Evolutionary conservation across 2,797 vertebrate genomes (phyloP), one percentile per base, ranked within the genome.

Genomic region (Epinephelus coioides): DNA sequence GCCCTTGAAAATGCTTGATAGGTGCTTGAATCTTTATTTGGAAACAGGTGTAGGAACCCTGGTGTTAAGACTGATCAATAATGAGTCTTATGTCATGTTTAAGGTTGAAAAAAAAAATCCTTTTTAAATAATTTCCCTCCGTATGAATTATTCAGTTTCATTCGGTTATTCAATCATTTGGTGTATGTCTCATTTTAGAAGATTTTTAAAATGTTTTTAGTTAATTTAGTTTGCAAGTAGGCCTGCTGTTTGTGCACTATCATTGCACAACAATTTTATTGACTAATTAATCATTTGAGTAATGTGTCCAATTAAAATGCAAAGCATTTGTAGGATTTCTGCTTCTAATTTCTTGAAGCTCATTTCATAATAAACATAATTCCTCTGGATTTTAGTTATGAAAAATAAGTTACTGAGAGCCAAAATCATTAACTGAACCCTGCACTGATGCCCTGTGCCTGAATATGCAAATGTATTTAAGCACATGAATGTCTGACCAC

Each of bases 401-500:
- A 46, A 25, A 53, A 40, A 14, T 69, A 47, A 34, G 15, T 23
- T 59, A 6, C 21, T 27, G n/a, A 18, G 18, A 25, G 21, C 46
- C 38, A 12, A 51, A 47, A 73, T 79, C 9, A 59, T 23, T 30
- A 44, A 30, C 18, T 62, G 44, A 60, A 17, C 40, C 4, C 2
- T 69, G 53, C 70, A 44, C 27, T 15, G 14, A 44, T 44, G 47
- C 23, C 11, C 51, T 43, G 3, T 44, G 47, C 23, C 11, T 47
- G 34, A 5, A 64, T 59, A 76, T 64, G 44, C 60, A 69, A 71
- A 82, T 78, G 13, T 44, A 18, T 68, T n/a, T 4, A 25, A 55
- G 40, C 23, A 44, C 44, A 43, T 43, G 40, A 61, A 17, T 55
- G 12, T 67, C 56, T 62, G 57, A 54, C 74, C 43, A 23, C 49